Evolutionary conservation across 1,140 invertebrate genomes (phyloP), one percentile per base, ranked within the genome.

Genomic region (Drosophila murphyi): DNA sequence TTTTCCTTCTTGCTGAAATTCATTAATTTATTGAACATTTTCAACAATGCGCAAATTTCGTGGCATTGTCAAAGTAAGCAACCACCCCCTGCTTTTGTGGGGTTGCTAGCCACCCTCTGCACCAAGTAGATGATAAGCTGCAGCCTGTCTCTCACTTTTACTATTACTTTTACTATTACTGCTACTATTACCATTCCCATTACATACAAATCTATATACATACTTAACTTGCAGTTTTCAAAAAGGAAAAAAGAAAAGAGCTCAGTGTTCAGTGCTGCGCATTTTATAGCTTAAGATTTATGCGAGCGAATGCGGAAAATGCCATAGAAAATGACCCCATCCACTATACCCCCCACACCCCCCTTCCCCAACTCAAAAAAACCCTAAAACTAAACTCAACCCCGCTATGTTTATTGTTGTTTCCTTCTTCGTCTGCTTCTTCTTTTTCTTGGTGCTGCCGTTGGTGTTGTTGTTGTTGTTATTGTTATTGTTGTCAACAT

Each of bases 261-360:
- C 43, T 59, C 35, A 35, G 60, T 48, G 80, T 37, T 59, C 35
- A 35, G 60, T 48, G 80, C 87, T 87, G 83, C 83, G 83, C 83
- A 89, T 88, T 88, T 87, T 88, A 82, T 88, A 57, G 83, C 76
- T 55, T 35, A 73, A 79, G 76, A 79, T 79, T 86, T 86, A 87
- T 86, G 79, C 72, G 64, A 75, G 70, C 78, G 57, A 62, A 62
- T 88, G 83, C 85, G 85, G 83, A 89, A 88, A 80, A 89, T 80
- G 80, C 71, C 73, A 75, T 71, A 57, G 73, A 73, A 79, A 70
- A 63, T 48, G 10, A 29, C 37, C 52, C 35, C 45, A 20, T 20
- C 20, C 20, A 20, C 20, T 20, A 20, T 20, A 2, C 64, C 4
- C 20, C 56, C 8, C 35, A n/a, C 29, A 12, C 41, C 35, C 12